Conservation (phyloP, 2,113 vertebrate species). For the Antidorcas marsupialis region DNA sequence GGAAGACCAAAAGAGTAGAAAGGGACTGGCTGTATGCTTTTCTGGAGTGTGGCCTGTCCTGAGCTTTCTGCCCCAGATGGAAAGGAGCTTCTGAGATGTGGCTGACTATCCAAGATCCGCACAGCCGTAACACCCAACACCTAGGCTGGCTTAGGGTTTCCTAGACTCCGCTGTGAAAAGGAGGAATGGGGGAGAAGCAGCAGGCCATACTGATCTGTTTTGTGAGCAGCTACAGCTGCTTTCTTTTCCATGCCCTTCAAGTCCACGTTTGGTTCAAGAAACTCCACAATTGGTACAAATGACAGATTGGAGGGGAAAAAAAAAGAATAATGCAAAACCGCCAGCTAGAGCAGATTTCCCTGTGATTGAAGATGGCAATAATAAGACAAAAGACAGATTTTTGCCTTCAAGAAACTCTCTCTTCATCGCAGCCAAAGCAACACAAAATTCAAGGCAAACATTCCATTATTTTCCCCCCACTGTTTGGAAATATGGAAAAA, state of each 20-base stretch:
- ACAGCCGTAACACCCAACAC: not conserved
- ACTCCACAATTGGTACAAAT: not conserved
- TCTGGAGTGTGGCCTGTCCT: not conserved
- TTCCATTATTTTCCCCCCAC: constrained; percentile 57
- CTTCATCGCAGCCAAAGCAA: constrained; percentile 44
- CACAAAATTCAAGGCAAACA: constrained; percentile 65
- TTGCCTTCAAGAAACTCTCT: constrained; percentile 69
- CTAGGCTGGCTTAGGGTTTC: not conserved
- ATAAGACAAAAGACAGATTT: constrained; percentile 74
- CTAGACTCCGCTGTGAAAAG: not conserved
- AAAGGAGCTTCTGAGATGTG: not conserved
- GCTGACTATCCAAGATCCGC: too few species aligned
- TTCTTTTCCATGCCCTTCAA: not conserved
- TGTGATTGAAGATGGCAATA: constrained; percentile 72
- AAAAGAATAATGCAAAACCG: not conserved
- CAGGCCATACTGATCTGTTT: not conserved
- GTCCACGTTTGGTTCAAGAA: not conserved
- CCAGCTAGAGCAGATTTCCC: constrained; percentile 74
- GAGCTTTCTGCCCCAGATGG: not conserved
- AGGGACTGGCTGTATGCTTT: not conserved
- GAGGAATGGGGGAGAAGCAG: too few species aligned
- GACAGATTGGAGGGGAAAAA: constrained; percentile 33
- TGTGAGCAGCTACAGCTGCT: not conserved
- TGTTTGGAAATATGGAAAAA: constrained; percentile 72
- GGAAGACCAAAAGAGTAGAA: not conserved